Evolutionary conservation across 2,113 vertebrate species (phyloP).

Genomic region (Madoqua kirkii): DNA sequence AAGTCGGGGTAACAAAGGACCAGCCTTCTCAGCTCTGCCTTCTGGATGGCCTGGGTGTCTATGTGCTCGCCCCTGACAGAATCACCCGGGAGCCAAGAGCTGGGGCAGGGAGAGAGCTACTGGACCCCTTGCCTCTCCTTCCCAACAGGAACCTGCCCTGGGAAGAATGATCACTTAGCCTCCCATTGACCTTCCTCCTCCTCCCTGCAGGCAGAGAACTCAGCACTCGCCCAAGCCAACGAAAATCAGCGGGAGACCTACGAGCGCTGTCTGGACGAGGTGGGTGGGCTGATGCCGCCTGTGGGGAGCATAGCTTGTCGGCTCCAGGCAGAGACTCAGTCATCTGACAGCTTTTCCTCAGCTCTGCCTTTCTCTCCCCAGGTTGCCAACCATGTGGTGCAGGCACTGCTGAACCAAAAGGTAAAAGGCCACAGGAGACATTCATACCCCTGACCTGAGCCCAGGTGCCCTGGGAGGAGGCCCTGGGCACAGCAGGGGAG

Average conservation of each 20-base stretch:
- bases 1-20: not conserved
- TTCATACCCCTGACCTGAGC: not conserved
- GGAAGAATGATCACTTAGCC: not conserved
- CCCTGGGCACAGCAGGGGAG: not conserved
- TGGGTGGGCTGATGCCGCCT: constrained; percentile 64
- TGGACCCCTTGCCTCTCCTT: not conserved
- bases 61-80: not conserved
- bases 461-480: not conserved
- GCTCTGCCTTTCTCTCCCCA: constrained; percentile 68
- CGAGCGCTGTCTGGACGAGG: constrained; percentile 95
- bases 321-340: not conserved
- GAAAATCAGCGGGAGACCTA: constrained; percentile 96
- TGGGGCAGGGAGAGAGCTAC: not conserved
- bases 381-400: constrained; percentile 97
- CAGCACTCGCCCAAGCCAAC: constrained; percentile 90
- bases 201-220: constrained; percentile 89
- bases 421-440: constrained; percentile 71
- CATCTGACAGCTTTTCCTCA: not conserved
- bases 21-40: not conserved
- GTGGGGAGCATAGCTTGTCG: not conserved
- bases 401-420: constrained; percentile 96
- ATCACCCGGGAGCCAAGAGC: not conserved
- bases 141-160: not conserved
- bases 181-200: not conserved
- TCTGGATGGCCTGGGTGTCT: not conserved